Base-by-base conservation (phyloP, 1,140 invertebrate genomes). In the Zaprionus lachaisei region DNA sequence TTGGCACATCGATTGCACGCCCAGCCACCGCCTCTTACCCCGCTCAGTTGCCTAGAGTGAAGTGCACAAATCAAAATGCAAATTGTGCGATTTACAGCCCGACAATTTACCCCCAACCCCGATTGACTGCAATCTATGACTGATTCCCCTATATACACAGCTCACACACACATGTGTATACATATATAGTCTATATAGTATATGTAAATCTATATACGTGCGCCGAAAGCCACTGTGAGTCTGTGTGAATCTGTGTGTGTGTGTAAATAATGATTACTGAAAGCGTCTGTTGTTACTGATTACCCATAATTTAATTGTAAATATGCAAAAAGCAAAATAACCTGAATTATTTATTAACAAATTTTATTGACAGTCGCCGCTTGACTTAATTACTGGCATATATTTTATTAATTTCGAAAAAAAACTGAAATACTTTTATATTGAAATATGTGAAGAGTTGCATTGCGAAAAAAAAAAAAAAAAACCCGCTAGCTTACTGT, bases 321-420 rank as follows among this genome's bases (percentile, higher is more conserved):
- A 87, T 87, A 87, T 84, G 84, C 84, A 89, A 84, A 87, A 87
- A 87, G 84, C 75, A 91, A 91, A 87, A 84, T 91, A 83, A 78
- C 72, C 81, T 91, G 89, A 91, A 91, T 91, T 91, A 91, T 91
- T 91, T 87, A 91, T 91, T 89, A 82, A 91, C 81, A 91, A 91
- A 91, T 83, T 91, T 91, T 91, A 91, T 91, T 87, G 89, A 91
- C 89, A 89, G 83, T 91, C 81, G 74, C 83, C 87, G 89, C 89
- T 91, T 89, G 89, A 91, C 89, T 91, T 91, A 91, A 91, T 91
- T 91, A 91, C 89, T 83, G 89, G 81, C 81, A 83, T 82, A 91
- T 91, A 91, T 91, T 87, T 91, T 91, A 91, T 91, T 91, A 91
- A 91, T 91, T 91, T 91, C 67, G 65, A 56, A 87, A 81, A 71